These are phyloP conservation scores for Cydia amplana DNA, from an alignment of 1,140 invertebrate genomes.

Conservation along the genomic window DNA sequence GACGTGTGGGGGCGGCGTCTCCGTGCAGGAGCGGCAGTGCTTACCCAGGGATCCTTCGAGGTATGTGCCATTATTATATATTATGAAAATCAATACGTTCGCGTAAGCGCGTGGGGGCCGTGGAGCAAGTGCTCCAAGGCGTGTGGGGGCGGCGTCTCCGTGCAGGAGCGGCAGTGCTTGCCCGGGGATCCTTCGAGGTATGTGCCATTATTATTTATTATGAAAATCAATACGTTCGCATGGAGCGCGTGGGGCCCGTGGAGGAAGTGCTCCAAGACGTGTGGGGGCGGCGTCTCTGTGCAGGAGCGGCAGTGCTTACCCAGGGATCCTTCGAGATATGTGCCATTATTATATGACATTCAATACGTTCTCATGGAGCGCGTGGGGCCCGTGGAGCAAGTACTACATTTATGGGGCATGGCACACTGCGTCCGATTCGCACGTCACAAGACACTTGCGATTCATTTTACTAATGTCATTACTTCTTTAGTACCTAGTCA, in stretches of 20 bases:
- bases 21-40: conserved; percentile 80
- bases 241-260: background rate
- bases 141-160: conserved; percentile 81
- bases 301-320: conserved; percentile 47
- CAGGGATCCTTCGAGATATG: conserved; percentile 77
- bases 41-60: conserved; percentile 69
- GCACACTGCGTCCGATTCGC: too few species aligned
- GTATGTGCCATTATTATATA: conserved; percentile 43
- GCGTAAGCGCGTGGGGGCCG: conserved; percentile 80
- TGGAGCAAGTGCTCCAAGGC: conserved; percentile 81
- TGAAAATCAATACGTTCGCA: conserved; percentile 48
- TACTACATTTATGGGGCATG: too few species aligned
- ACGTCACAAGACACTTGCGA: too few species aligned
- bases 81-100: too few species aligned
- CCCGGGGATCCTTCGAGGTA: conserved; percentile 69
- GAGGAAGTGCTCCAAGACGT: conserved; percentile 65
- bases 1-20: conserved; percentile 81
- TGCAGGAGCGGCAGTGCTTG: conserved; percentile 80
- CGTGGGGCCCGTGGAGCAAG: conserved; percentile 80
- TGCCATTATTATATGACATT: conserved; percentile 30
- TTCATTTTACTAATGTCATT: too few species aligned
- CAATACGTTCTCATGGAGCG: conserved; percentile 75
- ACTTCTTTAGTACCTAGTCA: too few species aligned
- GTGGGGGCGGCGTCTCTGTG: conserved; percentile 78
- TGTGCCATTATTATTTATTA: background rate